Evolutionary conservation across 2,113 vertebrate genomes (phyloP).

Genomic region (Phalacrocorax pelagicus): DNA sequence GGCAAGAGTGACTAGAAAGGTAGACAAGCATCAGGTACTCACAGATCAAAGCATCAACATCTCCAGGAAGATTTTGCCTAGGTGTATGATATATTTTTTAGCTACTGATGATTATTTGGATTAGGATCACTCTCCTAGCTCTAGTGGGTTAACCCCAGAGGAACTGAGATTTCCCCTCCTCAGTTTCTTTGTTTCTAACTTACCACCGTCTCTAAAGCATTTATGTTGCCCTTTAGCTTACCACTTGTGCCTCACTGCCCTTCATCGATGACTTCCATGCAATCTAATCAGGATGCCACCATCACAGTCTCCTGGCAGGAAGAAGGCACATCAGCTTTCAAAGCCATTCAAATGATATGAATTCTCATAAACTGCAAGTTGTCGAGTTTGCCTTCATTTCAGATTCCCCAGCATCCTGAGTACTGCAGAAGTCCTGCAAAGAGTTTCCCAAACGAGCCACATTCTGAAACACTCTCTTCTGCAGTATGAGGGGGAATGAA

Average conservation of each 20-base stretch:
- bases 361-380: background rate
- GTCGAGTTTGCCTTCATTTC: background rate
- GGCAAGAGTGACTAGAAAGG: background rate
- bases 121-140: background rate
- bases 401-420: background rate
- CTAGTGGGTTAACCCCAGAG: background rate
- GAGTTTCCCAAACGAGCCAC: background rate
- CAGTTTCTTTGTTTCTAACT: background rate
- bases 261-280: background rate
- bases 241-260: background rate
- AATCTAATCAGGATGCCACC: background rate
- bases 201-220: background rate
- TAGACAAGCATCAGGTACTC: background rate
- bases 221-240: background rate
- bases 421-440: background rate
- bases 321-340: background rate
- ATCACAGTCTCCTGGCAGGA: background rate
- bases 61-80: background rate
- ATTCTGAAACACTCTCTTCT: background rate
- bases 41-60: background rate
- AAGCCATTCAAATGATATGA: background rate
- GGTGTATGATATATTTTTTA: background rate
- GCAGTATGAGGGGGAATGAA: background rate
- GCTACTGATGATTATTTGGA: background rate
- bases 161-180: background rate